Evolutionary conservation across 2,888 invertebrate species (phyloP), one percentile per base, ranked within the genome.

Genomic region (Apamea anceps): DNA sequence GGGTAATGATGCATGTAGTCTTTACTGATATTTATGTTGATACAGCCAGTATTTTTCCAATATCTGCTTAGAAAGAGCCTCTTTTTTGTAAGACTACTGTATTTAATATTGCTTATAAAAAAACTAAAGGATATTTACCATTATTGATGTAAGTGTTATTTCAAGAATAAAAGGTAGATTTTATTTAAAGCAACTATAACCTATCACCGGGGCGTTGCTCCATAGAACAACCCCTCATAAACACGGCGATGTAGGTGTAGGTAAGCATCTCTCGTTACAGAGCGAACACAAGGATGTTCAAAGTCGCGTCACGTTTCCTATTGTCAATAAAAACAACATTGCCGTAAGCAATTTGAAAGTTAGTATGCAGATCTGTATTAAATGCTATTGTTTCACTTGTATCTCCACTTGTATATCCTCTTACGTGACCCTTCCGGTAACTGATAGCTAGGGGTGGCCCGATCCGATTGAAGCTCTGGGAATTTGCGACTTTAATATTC

Each of bases 321-420:
- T 75, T 80, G 72, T 84, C 77, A 84, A 84, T 86, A 84, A 86
- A 85, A 84, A 78, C 85, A 86, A 77, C 75, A 77, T 80, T 71
- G 77, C 75, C 75, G 72, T 80, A 77, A 85, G 86, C 86, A 72
- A 79, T 79, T 86, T 84, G 66, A 51, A 66, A 73, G 84, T 86
- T 70, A 80, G 72, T 83, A 86, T 72, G 84, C 70, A 84, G 80
- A 84, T 71, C 63, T 84, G 45, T 77, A 75, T 80, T 84, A 81
- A 81, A 86, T 73, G 84, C 70, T 86, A 77, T 81, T 78, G 84
- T 84, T 77, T 81, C 54, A 75, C 65, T 73, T 70, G 60, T 66
- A 68, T n/a, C n/a, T n/a, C n/a, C n/a, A n/a, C n/a, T n/a, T n/a
- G n/a, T n/a, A n/a, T n/a, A n/a, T 65, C 63, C 51, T 68, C 51